Evolutionary conservation across 2,888 invertebrate genomes (phyloP).

Genomic region (Lasioglossum figueresi): DNA sequence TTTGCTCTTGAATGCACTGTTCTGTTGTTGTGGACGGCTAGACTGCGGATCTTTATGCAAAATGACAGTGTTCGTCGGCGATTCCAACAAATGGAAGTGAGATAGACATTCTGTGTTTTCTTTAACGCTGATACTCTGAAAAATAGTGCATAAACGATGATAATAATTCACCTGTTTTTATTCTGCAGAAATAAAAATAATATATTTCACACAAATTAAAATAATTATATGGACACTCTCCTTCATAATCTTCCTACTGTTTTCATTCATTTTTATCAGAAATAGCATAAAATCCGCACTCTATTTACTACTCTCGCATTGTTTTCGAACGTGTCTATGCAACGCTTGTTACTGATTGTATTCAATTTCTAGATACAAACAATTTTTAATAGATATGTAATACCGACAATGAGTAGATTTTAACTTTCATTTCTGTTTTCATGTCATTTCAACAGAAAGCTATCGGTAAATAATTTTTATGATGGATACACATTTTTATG

Average conservation of each 20-base stretch:
- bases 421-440: background rate
- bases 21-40: background rate
- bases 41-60: background rate
- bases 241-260: background rate
- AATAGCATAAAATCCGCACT: background rate
- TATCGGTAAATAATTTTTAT: background rate
- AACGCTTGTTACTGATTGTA: background rate
- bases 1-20: background rate
- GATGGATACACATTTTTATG: background rate
- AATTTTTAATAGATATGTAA: background rate
- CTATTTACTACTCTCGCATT: background rate
- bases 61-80: background rate
- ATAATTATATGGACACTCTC: no score
- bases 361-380: background rate
- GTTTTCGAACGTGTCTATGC: background rate
- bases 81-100: background rate
- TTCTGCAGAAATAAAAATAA: no score
- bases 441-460: background rate
- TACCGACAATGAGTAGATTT: background rate
- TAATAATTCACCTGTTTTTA: no score
- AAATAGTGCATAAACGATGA: no score
- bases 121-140: no score
- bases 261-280: background rate
- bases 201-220: no score
- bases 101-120: no score